Conservation (phyloP, 2,888 invertebrate species). For the Drosophila kuntzei region DNA sequence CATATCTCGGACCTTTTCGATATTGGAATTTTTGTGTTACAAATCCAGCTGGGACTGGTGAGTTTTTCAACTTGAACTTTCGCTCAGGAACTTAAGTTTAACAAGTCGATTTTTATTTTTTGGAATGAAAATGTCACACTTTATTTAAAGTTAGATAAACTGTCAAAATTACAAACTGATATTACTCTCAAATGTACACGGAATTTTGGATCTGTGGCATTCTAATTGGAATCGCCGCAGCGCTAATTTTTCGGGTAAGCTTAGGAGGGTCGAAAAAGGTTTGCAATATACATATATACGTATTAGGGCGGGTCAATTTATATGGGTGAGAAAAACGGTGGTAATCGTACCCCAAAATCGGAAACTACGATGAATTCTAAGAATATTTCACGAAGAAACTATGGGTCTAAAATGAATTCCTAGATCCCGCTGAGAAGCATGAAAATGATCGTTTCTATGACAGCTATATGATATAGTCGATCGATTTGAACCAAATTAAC, state of each 20-base stretch:
- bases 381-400: too few relatives aligned
- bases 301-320: too few relatives aligned
- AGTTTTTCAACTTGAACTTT: conserved; percentile 27
- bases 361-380: too few relatives aligned
- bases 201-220: conserved; percentile 68
- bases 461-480: too few relatives aligned
- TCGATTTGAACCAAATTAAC: too few relatives aligned
- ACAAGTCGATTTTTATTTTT: conserved; percentile 6
- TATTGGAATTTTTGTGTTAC: conserved; percentile 38
- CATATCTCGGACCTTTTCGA: conserved; percentile 61
- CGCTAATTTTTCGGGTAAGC: conserved; percentile 65
- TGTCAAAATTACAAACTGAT: conserved; percentile 35
- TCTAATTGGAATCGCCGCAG: conserved; percentile 53
- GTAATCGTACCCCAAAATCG: too few relatives aligned
- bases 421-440: too few relatives aligned
- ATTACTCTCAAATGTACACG: conserved; percentile 51
- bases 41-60: conserved; percentile 43
- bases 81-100: conserved; percentile 31
- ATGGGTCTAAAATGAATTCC: too few relatives aligned
- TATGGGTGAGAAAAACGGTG: too few relatives aligned
- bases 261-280: too few relatives aligned
- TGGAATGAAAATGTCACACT: neutral
- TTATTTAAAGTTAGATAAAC: conserved; percentile 9
- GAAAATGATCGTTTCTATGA: too few relatives aligned
- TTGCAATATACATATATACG: too few relatives aligned